phyloP scores from a whole-genome alignment of 2,888 invertebrate genomes.

The Drosophila yooni region DNA sequence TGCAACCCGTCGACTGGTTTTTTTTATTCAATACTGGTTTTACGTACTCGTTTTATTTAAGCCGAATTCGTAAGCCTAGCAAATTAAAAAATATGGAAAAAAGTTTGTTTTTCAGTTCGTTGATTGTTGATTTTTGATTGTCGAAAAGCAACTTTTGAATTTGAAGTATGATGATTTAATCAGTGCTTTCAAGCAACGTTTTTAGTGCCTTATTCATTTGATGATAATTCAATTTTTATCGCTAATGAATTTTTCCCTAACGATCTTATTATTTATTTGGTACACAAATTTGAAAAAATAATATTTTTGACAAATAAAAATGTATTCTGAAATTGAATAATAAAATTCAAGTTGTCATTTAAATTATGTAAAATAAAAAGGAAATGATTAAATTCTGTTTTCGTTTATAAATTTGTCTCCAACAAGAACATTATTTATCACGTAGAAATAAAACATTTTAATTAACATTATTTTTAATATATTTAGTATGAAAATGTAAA shows the following conservation, averaged over 20 bases:
- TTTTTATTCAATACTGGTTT: constrained; percentile 16
- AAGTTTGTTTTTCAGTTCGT: constrained; percentile 7
- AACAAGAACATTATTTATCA: background rate
- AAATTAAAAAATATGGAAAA: background rate
- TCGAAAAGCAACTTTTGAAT: constrained; percentile 4
- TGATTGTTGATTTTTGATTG: constrained; percentile 15
- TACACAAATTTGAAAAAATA: background rate
- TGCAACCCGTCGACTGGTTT: constrained; percentile 64
- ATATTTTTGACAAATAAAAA: background rate
- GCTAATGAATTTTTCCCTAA: background rate
- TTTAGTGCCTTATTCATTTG: background rate
- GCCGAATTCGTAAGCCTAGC: constrained; percentile 15
- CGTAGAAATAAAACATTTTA: too few relatives aligned
- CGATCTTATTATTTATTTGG: background rate
- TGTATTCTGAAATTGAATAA: background rate
- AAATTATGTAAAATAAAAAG: background rate
- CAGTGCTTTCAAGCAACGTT: background rate
- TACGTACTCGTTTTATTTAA: constrained; percentile 11
- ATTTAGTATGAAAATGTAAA: too few relatives aligned
- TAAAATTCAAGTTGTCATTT: background rate
- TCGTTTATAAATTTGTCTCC: background rate
- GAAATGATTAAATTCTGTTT: background rate
- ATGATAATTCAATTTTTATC: background rate
- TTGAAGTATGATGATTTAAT: background rate
- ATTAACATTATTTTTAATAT: too few relatives aligned